Evolutionary conservation across 2,113 vertebrate species (phyloP), one percentile per base, ranked within the genome.

Genomic region (Nettapus auritus): DNA sequence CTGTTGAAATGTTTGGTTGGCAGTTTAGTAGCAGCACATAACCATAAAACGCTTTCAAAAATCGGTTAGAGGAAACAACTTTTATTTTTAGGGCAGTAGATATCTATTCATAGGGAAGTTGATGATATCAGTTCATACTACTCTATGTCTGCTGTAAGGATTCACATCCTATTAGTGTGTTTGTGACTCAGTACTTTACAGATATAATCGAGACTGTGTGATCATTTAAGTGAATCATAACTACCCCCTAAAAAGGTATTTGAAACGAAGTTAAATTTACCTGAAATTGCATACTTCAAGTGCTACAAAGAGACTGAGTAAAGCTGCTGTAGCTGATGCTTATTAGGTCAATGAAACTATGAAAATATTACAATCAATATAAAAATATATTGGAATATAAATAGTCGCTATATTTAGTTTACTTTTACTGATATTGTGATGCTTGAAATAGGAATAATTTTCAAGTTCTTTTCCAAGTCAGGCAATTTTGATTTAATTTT

Each of bases 101-200:
- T 42, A 55, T 12, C 13, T 84, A 15, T 91, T 77, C 59, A 7
- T 31, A 18, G 9, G 31, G 25, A 26, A 68, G 19, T 5, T 55
- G 8, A 53, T 71, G 38, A 83, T 28, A 60, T 4, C 8, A 23
- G 9, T 67, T 89, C 75, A 56, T 40, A 66, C 8, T 3, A 40
- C 26, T 42, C 46, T 48, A 16, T 31, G 34, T 33, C 20, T 82
- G 25, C 44, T 46, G 70, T 23, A 55, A 44, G 9, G 22, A 63
- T 90, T 84, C 44, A 46, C 13, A 60, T 70, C 25, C 36, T 74
- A 14, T 57, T 52, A 82, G 56, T 62, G 2, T 28, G 20, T 44
- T 31, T 81, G 33, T 76, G 52, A 89, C 21, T 94, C 91, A 57
- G n/a, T 88, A 90, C n/a, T 23, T 82, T 77, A 57, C 55, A 91